phyloP scores from a whole-genome alignment of 1,140 invertebrate species.

The Drusus annulatus region DNA sequence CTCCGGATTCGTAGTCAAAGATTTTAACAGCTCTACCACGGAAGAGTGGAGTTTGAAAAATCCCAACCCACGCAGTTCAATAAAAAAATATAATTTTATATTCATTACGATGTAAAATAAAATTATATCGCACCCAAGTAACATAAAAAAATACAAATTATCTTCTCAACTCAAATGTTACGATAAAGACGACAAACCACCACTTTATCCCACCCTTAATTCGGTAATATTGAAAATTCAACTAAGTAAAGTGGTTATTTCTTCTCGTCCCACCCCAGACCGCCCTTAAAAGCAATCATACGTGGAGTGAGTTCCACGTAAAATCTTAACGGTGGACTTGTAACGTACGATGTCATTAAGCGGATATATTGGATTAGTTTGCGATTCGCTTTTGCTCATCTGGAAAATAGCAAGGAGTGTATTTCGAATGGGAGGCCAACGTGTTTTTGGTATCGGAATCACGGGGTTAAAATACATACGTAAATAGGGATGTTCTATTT shows the following conservation, averaged over 20 bases:
- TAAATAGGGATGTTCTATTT: too few species aligned
- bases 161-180: too few species aligned
- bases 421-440: background rate
- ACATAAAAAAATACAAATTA: too few species aligned
- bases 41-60: too few species aligned
- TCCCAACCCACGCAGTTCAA: too few species aligned
- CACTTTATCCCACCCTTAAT: background rate
- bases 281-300: slow-evolving; percentile 4
- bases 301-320: background rate
- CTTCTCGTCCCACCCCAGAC: background rate
- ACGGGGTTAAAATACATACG: background rate
- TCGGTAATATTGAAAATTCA: background rate
- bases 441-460: background rate
- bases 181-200: too few species aligned
- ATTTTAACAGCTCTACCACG: too few species aligned
- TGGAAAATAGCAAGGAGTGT: background rate
- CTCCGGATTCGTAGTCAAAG: too few species aligned
- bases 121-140: too few species aligned
- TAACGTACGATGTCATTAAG: slow-evolving; percentile 16
- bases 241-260: background rate
- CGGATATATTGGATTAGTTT: slow-evolving; percentile 20
- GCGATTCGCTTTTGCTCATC: background rate
- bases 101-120: too few species aligned
- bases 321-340: slow-evolving; percentile 1
- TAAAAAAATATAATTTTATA: too few species aligned